Evolutionary conservation across 2,797 vertebrate genomes (phyloP).

Genomic region (Alfaro cultratus): DNA sequence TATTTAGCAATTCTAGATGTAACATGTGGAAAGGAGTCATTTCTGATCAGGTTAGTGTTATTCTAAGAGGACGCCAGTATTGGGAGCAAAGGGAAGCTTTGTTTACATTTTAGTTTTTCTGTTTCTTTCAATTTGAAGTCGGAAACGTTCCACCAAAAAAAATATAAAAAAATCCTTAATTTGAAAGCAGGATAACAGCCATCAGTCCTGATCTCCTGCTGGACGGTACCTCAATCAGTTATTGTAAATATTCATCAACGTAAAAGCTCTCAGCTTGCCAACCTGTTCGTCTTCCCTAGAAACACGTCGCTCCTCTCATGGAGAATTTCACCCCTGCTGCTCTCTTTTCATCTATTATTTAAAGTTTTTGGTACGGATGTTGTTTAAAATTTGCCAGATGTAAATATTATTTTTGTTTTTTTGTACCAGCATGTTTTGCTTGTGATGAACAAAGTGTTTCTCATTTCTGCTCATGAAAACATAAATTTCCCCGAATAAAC

Average conservation of each 20-base stretch:
- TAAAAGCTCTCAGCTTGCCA: slow-evolving; percentile 41
- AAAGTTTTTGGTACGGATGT: slow-evolving; percentile 65
- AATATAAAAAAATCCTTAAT: not conserved
- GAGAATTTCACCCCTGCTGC: not conserved
- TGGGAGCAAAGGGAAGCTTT: slow-evolving; percentile 33
- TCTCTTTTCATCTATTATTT: slow-evolving; percentile 30
- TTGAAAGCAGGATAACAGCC: not conserved
- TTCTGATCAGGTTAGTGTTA: slow-evolving; percentile 42
- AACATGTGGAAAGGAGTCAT: slow-evolving; percentile 18
- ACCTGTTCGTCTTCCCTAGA: slow-evolving; percentile 35
- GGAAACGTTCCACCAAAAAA: not conserved
- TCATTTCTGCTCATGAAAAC: not conserved
- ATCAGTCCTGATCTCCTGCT: slow-evolving; percentile 33
- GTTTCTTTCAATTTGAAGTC: slow-evolving; percentile 47
- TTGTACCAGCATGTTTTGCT: slow-evolving; percentile 72
- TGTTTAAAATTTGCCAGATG: slow-evolving; percentile 62
- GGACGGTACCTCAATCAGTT: slow-evolving; percentile 52
- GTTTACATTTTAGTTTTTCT: slow-evolving; percentile 3
- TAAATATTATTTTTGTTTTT: slow-evolving; percentile 78
- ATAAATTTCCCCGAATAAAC: not conserved
- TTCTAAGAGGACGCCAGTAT: not conserved
- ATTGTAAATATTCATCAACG: slow-evolving; percentile 65
- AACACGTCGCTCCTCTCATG: not conserved
- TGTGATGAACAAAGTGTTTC: slow-evolving; percentile 38
- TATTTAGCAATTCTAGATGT: slow-evolving; percentile 4